phyloP scores from a whole-genome alignment of 2,888 invertebrate genomes.

The Plebejus melissa region DNA sequence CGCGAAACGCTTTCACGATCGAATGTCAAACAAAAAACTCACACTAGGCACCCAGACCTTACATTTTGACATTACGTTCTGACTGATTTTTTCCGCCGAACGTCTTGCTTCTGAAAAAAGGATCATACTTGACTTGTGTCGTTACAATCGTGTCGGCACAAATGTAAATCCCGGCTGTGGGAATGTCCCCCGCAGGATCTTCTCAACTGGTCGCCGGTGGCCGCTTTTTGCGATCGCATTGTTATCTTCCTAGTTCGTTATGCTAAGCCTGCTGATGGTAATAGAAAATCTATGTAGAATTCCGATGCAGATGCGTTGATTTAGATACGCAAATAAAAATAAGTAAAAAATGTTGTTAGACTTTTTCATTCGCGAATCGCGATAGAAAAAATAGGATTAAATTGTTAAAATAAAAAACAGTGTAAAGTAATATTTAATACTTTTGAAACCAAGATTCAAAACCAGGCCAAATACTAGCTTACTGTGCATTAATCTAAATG shows the following conservation, averaged over 20 bases:
- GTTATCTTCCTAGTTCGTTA: slow-evolving; percentile 44
- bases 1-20: too few species aligned
- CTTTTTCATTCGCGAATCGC: too few species aligned
- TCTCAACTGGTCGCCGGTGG: slow-evolving; percentile 64
- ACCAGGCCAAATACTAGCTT: too few species aligned
- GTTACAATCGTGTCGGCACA: slow-evolving; percentile 38
- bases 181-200: slow-evolving; percentile 60
- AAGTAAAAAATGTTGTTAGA: not conserved
- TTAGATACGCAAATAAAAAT: not conserved
- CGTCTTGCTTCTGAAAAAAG: not conserved
- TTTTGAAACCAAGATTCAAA: too few species aligned
- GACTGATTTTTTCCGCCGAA: not conserved
- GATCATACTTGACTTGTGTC: not conserved
- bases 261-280: slow-evolving; percentile 32
- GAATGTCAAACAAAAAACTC: too few species aligned
- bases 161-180: slow-evolving; percentile 59
- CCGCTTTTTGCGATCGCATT: slow-evolving; percentile 57
- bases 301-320: slow-evolving; percentile 8
- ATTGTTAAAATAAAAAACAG: too few species aligned
- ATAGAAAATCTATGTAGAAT: slow-evolving; percentile 33
- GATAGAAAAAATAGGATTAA: too few species aligned
- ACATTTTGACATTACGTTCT: too few species aligned
- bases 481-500: too few species aligned
- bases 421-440: too few species aligned
- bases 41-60: too few species aligned